phyloP scores from a whole-genome alignment of 2,888 invertebrate genomes.

The Agrochola lota region DNA sequence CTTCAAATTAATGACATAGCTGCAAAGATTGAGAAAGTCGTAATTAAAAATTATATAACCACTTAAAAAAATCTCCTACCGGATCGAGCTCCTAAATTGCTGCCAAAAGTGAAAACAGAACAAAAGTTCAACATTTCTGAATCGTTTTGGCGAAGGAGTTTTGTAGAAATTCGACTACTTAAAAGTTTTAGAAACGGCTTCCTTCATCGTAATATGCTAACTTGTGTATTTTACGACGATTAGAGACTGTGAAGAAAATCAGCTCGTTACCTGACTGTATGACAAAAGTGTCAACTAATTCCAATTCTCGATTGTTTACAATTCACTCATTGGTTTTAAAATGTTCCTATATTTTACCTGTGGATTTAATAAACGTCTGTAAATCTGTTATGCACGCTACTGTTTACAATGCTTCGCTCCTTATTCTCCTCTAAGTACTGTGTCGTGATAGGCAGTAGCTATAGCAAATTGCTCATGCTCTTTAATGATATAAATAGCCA shows the following conservation, averaged over 20 bases:
- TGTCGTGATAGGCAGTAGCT: neutral
- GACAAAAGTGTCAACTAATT: slow-evolving; percentile 37
- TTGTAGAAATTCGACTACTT: slow-evolving; percentile 56
- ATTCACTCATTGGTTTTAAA: neutral
- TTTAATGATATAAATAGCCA: slow-evolving; percentile 1
- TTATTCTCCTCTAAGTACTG: neutral
- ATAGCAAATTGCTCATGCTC: neutral
- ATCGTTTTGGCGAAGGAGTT: slow-evolving; percentile 35
- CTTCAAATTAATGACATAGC: neutral
- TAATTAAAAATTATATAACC: neutral
- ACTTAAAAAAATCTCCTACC: neutral
- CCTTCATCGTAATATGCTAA: slow-evolving; percentile 22
- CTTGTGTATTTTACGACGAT: slow-evolving; percentile 44
- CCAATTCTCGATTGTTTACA: slow-evolving; percentile 3
- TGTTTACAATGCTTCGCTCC: neutral
- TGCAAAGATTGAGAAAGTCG: neutral
- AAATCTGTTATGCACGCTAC: neutral
- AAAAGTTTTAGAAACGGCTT: slow-evolving; percentile 50
- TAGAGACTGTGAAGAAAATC: slow-evolving; percentile 21
- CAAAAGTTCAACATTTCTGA: slow-evolving; percentile 29
- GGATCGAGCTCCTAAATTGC: slow-evolving; percentile 18
- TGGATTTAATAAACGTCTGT: neutral
- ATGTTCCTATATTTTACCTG: slow-evolving; percentile 13
- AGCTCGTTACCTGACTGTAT: slow-evolving; percentile 36
- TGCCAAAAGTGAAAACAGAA: slow-evolving; percentile 39